A percentile compares a stretch with the other conserved stretches of the same genome.
phyloP scores from a whole-genome alignment of 2,888 invertebrate genomes.

The Melipona beecheii region DNA sequence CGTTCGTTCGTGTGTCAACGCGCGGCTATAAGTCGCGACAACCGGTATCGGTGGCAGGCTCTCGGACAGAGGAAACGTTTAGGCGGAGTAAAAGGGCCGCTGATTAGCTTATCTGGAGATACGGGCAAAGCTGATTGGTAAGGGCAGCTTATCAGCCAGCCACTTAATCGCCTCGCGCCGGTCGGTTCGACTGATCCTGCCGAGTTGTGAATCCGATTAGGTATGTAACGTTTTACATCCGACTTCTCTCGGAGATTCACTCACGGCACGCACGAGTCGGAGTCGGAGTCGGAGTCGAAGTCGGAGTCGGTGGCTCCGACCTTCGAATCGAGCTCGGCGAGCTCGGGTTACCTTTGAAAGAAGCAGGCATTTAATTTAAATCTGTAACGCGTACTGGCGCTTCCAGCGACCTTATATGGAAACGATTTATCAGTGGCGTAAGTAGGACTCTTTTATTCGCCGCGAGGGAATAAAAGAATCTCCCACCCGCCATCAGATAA shows the following conservation, averaged over 20 bases:
- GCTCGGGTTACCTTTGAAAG: slow-evolving; percentile 76
- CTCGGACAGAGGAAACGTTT: slow-evolving; percentile 57
- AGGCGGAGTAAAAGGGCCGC: slow-evolving; percentile 60
- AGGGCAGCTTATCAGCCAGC: slow-evolving; percentile 56
- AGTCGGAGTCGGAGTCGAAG: not conserved
- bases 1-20: slow-evolving; percentile 16
- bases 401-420: slow-evolving; percentile 71
- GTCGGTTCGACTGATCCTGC: slow-evolving; percentile 61
- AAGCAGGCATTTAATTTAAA: slow-evolving; percentile 79
- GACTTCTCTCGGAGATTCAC: slow-evolving; percentile 69
- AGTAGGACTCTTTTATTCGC: slow-evolving; percentile 50
- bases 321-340: slow-evolving; percentile 48
- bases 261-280: slow-evolving; percentile 41
- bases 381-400: slow-evolving; percentile 72
- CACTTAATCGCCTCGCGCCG: slow-evolving; percentile 63
- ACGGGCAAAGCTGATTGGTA: slow-evolving; percentile 52
- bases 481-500: slow-evolving; percentile 38
- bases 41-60: slow-evolving; percentile 37
- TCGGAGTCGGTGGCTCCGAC: slow-evolving; percentile 12
- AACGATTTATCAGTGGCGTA: slow-evolving; percentile 62
- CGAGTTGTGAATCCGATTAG: slow-evolving; percentile 69
- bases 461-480: not conserved
- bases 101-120: slow-evolving; percentile 68
- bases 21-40: slow-evolving; percentile 32
- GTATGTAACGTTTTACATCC: slow-evolving; percentile 57